These are phyloP conservation scores for Tachuris rubrigastra DNA, from an alignment of 2,113 vertebrate genomes.

Conservation along the genomic window DNA sequence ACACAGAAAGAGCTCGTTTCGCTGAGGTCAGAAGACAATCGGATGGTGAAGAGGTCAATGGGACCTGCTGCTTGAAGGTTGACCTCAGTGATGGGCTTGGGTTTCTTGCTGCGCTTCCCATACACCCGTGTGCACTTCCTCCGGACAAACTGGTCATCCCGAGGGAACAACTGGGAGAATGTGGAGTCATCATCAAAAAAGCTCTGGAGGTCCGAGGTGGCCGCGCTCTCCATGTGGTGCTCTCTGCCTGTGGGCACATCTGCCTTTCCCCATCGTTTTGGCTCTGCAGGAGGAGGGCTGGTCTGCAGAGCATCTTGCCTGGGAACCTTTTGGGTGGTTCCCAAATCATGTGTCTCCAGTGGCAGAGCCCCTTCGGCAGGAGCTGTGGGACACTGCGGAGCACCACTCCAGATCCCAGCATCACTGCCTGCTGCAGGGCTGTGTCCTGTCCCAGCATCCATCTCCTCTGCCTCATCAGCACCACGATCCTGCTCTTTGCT, in stretches of 20 bases:
- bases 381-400: neutral
- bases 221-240: neutral
- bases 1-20: constrained; percentile 71
- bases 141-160: constrained; percentile 79
- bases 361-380: neutral
- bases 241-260: neutral
- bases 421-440: neutral
- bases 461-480: neutral
- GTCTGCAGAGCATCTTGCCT: neutral
- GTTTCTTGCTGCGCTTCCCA: constrained; percentile 84
- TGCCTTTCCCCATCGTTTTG: neutral
- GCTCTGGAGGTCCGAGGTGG: constrained; percentile 67
- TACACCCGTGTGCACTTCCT: constrained; percentile 90
- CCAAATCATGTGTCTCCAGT: neutral
- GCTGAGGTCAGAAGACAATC: constrained; percentile 66
- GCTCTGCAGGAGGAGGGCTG: neutral
- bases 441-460: neutral
- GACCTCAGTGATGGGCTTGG: constrained; percentile 26
- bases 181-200: constrained; percentile 85
- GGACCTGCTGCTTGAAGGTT: neutral
- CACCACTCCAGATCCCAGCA: fast-evolving
- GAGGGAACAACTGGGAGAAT: constrained; percentile 88
- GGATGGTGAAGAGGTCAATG: neutral
- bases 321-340: neutral
- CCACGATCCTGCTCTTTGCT: neutral